Evolutionary conservation across 2,888 invertebrate genomes (phyloP), one percentile per base, ranked within the genome.

Genomic region (Strigamia transsilvanica): DNA sequence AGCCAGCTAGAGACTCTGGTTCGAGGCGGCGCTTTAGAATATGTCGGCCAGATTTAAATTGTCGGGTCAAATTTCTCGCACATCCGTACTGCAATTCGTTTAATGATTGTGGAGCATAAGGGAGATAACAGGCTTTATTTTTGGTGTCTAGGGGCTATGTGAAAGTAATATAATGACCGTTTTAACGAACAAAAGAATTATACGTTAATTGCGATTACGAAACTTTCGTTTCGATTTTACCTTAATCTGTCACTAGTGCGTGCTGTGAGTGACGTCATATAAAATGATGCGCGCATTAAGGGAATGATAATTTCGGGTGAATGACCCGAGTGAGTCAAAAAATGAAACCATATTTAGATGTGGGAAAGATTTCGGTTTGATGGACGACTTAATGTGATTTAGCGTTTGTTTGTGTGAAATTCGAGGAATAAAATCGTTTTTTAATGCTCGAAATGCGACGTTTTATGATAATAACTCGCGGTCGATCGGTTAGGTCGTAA

Each of bases 51-150:
- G 12, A n/a, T 46, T 46, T 46, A 66, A 66, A 21, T 66, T 66
- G 61, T 66, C 61, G 9, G 61, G 61, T 66, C 61, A 66, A 66
- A 66, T 66, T n/a, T 66, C 61, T 66, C 61, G 61, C 61, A 66
- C 61, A 66, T 66, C 61, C 61, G 61, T 66, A 66, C 61, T 23
- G 6, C 21, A 66, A 27, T 66, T 66, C 23, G 18, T 12, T 21
- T 21, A 66, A n/a, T n/a, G 46, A 66, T 66, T 66, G 13, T 15
- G 12, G 61, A 23, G 23, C 23, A 66, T 1, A 23, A 66, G 12
- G 23, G 21, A 21, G 61, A 66, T 66, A 66, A 66, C 18, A 12
- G 21, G 61, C 21, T 27, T 66, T 66, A 21, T 10, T 66, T 66
- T 66, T 5, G 38, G 38, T 51, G 51, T 51, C 18, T 18, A 18